Evolutionary conservation across 2,888 invertebrate species (phyloP), one percentile per base, ranked within the genome.

Genomic region (Drosophila falleni): DNA sequence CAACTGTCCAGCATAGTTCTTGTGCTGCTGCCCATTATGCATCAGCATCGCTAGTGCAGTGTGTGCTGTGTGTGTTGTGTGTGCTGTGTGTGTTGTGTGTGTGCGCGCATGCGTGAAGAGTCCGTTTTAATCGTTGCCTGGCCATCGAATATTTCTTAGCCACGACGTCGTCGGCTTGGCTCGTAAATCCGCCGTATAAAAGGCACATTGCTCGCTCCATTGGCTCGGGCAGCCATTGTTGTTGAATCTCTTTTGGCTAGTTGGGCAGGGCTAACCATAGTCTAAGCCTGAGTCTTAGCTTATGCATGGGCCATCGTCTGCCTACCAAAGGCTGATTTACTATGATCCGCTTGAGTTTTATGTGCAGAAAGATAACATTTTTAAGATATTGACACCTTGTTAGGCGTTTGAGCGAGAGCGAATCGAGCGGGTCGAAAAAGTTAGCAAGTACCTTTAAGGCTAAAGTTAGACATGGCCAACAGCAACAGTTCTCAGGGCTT

Each of bases 371-470:
- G 91, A 89, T 89, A 90, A 89, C 85, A 88, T 87, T 88, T 89
- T 82, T 83, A 81, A 90, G 90, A 90, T 90, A 90, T 90, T 90
- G 91, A 91, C 90, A 90, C 90, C 91, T 90, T 90, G 90, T 90
- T 90, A 90, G 86, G 87, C 87, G 74, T 89, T 89, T 85, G 90
- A 86, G 61, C 78, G 74, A 81, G 61, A 53, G 60, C 16, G 35
- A 33, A 8, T 11, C 26, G 39, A 15, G 15, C 23, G 42, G 23
- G 53, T 56, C 26, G 49, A 47, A 54, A 56, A 79, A 13, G n/a
- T 8, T 42, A 13, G 23, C 6, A 13, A 44, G 44, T 39, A 47
- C 55, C 65, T 62, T 46, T 58, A 55, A 49, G 33, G 59, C 76
- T 26, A 53, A 37, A 37, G 31, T 63, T 64, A 80, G 53, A 61